phyloP scores from a whole-genome alignment of 2,797 vertebrate species.

The Alectoris magna region DNA sequence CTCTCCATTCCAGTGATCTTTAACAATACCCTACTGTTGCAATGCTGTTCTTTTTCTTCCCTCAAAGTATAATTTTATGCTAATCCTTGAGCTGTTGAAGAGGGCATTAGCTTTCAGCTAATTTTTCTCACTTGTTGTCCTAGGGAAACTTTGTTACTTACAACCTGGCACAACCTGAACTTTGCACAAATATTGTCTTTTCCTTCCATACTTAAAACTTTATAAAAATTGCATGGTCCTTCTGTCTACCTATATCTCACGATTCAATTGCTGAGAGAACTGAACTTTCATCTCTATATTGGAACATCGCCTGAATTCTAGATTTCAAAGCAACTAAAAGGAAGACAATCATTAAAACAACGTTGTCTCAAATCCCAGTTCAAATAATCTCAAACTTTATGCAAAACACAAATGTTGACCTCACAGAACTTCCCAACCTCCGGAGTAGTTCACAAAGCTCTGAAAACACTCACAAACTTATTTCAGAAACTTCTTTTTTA shows the following conservation, averaged over 20 bases:
- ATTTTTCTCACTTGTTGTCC: conserved; percentile 59
- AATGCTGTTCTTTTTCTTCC: conserved; percentile 54
- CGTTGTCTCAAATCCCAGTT: conserved; percentile 80
- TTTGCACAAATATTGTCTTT: conserved; percentile 35
- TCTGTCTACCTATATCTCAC: conserved; percentile 54
- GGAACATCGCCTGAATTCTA: conserved; percentile 74
- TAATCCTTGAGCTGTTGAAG: conserved; percentile 80
- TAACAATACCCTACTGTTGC: conserved; percentile 79
- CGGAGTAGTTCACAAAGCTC: conserved; percentile 68
- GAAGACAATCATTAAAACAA: conserved; percentile 79
- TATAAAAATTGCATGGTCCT: conserved; percentile 16
- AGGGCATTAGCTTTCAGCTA: conserved; percentile 72
- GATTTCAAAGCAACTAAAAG: conserved; percentile 78
- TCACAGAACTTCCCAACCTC: conserved; percentile 63
- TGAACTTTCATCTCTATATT: conserved; percentile 67
- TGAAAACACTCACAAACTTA: conserved; percentile 65
- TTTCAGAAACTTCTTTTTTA: conserved; percentile 74
- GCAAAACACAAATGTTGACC: conserved; percentile 79
- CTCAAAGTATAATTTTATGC: conserved; percentile 82
- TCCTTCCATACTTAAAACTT: conserved; percentile 42
- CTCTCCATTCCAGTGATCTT: conserved; percentile 64
- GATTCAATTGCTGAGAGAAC: conserved; percentile 37
- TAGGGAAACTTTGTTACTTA: conserved; percentile 39
- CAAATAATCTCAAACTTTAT: conserved; percentile 79
- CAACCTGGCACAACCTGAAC: conserved; percentile 63